phyloP scores from a whole-genome alignment of 2,113 vertebrate genomes.

The Rhinolophus sinicus region DNA sequence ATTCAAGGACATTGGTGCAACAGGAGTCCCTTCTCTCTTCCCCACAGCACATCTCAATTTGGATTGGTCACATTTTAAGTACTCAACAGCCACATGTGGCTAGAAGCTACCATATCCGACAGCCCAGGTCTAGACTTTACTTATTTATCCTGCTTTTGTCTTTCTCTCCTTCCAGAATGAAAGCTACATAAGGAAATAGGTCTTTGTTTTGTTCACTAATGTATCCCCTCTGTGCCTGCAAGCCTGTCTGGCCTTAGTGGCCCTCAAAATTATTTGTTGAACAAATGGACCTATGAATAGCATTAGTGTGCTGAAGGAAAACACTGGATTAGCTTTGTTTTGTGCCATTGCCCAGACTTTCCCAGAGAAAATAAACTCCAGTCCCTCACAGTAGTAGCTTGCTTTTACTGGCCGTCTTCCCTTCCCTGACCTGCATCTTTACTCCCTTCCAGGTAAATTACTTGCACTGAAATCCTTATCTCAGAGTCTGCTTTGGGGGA shows the following conservation, averaged over 20 bases:
- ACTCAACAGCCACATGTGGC: neutral
- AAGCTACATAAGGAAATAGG: neutral
- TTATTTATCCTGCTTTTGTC: neutral
- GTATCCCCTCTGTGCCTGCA: neutral
- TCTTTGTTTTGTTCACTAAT: neutral
- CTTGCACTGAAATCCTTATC: neutral
- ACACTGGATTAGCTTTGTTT: neutral
- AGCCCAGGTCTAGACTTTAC: neutral
- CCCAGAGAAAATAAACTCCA: neutral
- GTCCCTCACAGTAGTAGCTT: neutral
- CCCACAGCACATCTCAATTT: neutral
- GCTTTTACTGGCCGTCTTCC: neutral
- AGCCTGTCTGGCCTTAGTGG: neutral
- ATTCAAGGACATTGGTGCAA: too few species aligned
- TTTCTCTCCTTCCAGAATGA: neutral
- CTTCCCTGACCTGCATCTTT: neutral
- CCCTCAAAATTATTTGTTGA: conserved; percentile 11
- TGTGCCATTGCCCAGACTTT: neutral
- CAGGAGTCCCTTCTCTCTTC: neutral
- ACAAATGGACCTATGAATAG: neutral
- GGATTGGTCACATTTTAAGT: neutral
- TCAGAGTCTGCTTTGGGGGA: neutral
- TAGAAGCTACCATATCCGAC: neutral
- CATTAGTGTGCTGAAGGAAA: neutral
- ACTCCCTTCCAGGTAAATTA: neutral